Evolutionary conservation across 2,888 invertebrate genomes (phyloP).

Genomic region (Drosophila prolongata): DNA sequence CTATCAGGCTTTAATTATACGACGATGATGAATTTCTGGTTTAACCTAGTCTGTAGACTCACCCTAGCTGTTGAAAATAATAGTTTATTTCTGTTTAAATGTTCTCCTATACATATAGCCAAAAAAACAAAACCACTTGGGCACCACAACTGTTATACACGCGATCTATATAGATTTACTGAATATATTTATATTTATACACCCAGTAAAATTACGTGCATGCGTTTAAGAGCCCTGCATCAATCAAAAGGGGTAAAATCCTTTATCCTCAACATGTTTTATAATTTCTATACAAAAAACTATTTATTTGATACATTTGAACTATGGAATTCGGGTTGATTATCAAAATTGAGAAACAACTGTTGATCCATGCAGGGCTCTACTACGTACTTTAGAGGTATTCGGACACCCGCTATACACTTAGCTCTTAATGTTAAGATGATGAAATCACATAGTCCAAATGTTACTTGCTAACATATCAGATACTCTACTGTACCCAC

Average conservation of each 20-base stretch:
- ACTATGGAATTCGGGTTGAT: too few species aligned
- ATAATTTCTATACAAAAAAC: not conserved
- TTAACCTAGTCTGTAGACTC: conserved; percentile 63
- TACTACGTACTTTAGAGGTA: conserved; percentile 33
- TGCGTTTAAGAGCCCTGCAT: not conserved
- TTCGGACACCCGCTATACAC: conserved; percentile 38
- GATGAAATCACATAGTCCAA: conserved; percentile 48
- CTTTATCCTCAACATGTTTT: not conserved
- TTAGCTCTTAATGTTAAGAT: conserved; percentile 17
- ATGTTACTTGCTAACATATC: conserved; percentile 71
- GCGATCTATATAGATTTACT: conserved; percentile 38
- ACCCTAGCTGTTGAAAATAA: conserved; percentile 54
- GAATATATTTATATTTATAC: conserved; percentile 46
- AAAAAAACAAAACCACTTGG: conserved; percentile 37
- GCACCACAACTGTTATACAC: conserved; percentile 53
- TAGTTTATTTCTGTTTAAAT: conserved; percentile 35
- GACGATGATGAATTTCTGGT: conserved; percentile 74
- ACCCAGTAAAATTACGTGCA: conserved; percentile 26
- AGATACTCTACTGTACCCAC: conserved; percentile 58
- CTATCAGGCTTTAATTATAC: conserved; percentile 81
- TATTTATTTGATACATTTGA: too few species aligned
- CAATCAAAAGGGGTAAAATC: not conserved
- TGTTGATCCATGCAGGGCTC: conserved; percentile 7
- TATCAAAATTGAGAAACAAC: not conserved
- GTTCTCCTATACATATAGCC: conserved; percentile 55